Evolutionary conservation across 2,888 invertebrate species (phyloP), one percentile per base, ranked within the genome.

Genomic region (Campoplex nolae): DNA sequence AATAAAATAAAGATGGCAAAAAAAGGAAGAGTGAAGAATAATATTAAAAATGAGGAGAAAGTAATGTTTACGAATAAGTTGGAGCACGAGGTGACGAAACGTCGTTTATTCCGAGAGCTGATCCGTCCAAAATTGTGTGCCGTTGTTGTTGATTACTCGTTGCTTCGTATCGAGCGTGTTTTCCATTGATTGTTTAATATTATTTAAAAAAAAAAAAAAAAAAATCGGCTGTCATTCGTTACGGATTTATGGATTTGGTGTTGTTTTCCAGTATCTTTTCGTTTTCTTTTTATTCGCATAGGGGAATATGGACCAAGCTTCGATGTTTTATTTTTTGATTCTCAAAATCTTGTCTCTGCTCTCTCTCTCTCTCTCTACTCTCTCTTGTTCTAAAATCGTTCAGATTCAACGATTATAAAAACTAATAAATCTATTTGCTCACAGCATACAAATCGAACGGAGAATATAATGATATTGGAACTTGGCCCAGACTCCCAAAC

Each of bases 401-500:
- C 18, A 4, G 16, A 16, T 62, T 16, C 32, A 2, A 7, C 4
- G 38, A 38, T 38, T 0, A 23, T 42, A 74, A 42, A 42, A 58
- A 56, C 38, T 35, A 13, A 58, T 23, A 71, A 48, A 2, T 48
- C 7, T 11, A 42, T 16, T 32, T 62, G 32, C 62, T 16, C 32
- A 32, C 32, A 62, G 58, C 13, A 4, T 28, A 58, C 7, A 23
- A 48, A 65, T 65, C 45, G 3, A 65, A n/a, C 18, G 42, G 23
- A 16, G n/a, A 42, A 38, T 54, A 67, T 32, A 38, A 65, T 28
- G n/a, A 35, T 62, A 75, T 88, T 85, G 70, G 83, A 80, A 71
- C 77, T 85, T 88, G 75, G 83, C 56, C 77, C 81, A 71, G 54
- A n/a, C 65, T 58, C 75, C 84, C 82, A 42, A 82, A 84, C 76